Conservation (phyloP, 92 coral and sea anemone genomes). For the Siderastrea siderea region DNA sequence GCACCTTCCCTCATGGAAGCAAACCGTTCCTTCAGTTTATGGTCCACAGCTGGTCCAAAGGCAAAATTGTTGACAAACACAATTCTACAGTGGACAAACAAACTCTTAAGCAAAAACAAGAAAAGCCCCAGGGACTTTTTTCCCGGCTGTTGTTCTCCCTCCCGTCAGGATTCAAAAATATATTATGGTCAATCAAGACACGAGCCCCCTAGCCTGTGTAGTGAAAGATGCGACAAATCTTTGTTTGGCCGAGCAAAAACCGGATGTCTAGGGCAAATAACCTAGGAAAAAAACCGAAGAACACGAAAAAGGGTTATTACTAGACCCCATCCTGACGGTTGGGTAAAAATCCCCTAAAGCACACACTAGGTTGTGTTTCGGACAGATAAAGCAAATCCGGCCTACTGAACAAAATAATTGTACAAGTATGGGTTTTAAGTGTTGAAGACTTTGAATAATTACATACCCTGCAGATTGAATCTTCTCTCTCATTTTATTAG, state of each 20-base stretch:
- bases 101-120: not conserved
- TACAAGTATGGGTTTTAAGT: not conserved
- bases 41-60: constrained; percentile 97
- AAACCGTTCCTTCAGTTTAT: constrained; percentile 90
- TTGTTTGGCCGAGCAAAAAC: too few species aligned
- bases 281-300: too few species aligned
- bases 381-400: not conserved
- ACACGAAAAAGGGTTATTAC: too few species aligned
- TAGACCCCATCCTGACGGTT: too few species aligned
- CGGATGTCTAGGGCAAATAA: too few species aligned
- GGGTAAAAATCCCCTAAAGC: too few species aligned
- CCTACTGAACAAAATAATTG: not conserved
- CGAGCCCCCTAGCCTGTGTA: too few species aligned
- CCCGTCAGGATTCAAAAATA: too few species aligned
- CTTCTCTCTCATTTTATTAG: constrained; percentile 72
- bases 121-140: not conserved
- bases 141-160: too few species aligned
- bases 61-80: constrained; percentile 99
- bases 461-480: constrained; percentile 88
- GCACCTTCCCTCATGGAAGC: constrained; percentile 93
- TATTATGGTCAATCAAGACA: too few species aligned
- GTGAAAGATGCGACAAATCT: too few species aligned
- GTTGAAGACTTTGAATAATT: not conserved
- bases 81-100: constrained; percentile 53
- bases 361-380: too few species aligned